Conservation (phyloP, 2,797 vertebrate genomes). For the Pelodytes ibericus region DNA sequence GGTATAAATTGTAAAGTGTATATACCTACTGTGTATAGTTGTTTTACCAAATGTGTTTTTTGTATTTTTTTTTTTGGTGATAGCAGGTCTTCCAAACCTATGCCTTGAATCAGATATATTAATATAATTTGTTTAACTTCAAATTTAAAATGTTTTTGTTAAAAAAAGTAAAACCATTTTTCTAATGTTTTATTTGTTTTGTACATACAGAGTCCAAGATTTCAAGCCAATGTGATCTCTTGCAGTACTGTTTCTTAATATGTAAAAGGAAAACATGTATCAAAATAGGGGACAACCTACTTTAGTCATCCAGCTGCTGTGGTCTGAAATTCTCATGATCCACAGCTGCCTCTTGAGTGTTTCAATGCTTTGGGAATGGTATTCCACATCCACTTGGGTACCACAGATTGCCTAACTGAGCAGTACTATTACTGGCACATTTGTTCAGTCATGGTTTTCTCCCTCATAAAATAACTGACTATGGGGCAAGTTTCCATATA, state of each 20-base stretch:
- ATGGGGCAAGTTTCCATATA: neutral
- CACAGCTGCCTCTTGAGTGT: neutral
- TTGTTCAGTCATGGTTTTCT: neutral
- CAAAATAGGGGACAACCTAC: neutral
- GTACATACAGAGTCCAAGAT: conserved; percentile 46
- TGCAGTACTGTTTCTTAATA: neutral
- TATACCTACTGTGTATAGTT: conserved; percentile 30
- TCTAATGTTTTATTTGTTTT: conserved; percentile 9
- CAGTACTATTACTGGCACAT: neutral
- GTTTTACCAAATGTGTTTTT: conserved; percentile 14
- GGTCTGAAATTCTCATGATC: neutral
- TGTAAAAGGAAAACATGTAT: neutral
- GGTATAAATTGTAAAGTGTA: conserved; percentile 10
- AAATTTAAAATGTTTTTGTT: neutral
- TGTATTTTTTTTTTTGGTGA: conserved; percentile 58
- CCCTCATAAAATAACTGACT: neutral
- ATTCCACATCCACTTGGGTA: neutral
- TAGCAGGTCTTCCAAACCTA: conserved; percentile 39
- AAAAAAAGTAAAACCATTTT: neutral
- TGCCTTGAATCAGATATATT: conserved; percentile 12
- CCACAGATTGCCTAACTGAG: neutral
- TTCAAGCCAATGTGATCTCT: conserved; percentile 28
- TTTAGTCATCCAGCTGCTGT: neutral
- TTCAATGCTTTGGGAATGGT: neutral
- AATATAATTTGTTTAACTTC: conserved; percentile 28